phyloP scores from a whole-genome alignment of 2,113 vertebrate species.

The Pheucticus melanocephalus region DNA sequence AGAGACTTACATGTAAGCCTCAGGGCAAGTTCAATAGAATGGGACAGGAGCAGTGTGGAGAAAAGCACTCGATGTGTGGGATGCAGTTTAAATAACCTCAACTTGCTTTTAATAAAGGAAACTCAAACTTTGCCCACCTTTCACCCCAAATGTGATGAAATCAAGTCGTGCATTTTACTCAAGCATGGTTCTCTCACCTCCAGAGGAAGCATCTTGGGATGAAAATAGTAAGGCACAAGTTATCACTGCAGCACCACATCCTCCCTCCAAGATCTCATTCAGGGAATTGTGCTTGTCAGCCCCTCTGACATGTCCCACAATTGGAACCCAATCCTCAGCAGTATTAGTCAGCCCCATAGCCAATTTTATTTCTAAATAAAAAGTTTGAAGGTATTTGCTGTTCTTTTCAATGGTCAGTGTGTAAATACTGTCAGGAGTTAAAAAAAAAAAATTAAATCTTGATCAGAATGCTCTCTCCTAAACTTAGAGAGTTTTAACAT shows the following conservation, averaged over 20 bases:
- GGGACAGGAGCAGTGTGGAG: conserved; percentile 9
- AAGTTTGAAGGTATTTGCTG: background rate
- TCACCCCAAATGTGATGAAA: background rate
- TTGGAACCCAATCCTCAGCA: background rate
- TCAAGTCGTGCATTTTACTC: background rate
- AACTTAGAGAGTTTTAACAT: background rate
- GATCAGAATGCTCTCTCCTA: background rate
- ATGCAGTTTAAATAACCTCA: background rate
- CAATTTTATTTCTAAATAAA: background rate
- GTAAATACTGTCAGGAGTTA: background rate
- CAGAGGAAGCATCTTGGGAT: background rate
- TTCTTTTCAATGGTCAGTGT: background rate
- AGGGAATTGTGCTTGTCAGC: background rate
- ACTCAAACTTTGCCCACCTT: background rate
- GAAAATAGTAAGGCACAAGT: background rate
- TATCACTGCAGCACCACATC: background rate
- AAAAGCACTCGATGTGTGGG: background rate
- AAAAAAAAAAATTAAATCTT: background rate
- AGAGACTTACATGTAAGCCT: background rate
- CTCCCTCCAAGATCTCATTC: background rate
- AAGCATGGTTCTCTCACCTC: background rate
- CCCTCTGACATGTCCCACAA: background rate
- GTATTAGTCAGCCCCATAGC: background rate
- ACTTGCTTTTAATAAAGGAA: background rate
- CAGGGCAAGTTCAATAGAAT: conserved; percentile 26